Conservation (phyloP, 2,113 vertebrate genomes). For the Gnathonemus echidnorhynchus region DNA sequence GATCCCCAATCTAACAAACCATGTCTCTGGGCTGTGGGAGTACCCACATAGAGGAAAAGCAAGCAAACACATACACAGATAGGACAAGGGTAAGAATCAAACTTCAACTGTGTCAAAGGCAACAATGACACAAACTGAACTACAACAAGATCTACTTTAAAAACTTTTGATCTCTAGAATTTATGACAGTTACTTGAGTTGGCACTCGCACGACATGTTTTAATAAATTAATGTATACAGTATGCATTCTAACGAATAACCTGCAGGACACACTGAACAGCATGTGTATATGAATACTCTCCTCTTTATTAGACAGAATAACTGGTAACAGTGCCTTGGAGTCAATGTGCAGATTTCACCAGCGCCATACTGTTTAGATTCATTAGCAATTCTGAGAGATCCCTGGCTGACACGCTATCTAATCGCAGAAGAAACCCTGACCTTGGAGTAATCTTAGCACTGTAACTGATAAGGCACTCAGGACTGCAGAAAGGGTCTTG, state of each 20-base stretch:
- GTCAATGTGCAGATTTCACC: constrained; percentile 20
- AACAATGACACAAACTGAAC: background rate
- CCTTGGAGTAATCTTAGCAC: constrained; percentile 37
- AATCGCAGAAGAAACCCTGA: constrained; percentile 33
- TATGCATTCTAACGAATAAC: background rate
- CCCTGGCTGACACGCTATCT: constrained; percentile 38
- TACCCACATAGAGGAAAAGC: background rate
- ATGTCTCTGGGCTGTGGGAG: background rate
- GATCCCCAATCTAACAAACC: background rate
- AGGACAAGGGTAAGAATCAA: background rate
- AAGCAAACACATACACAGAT: background rate
- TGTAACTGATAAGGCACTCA: constrained; percentile 37
- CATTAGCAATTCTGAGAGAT: constrained; percentile 36
- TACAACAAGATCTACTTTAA: background rate
- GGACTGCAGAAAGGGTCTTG: constrained; percentile 14
- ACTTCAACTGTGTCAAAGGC: background rate
- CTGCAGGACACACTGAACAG: background rate
- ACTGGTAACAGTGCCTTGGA: constrained; percentile 24
- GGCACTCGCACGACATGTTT: background rate
- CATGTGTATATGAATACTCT: background rate
- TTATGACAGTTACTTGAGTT: background rate
- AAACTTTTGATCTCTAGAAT: background rate
- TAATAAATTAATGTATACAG: background rate
- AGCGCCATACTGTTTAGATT: constrained; percentile 17
- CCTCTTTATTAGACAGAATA: constrained; percentile 22